Evolutionary conservation across 2,888 invertebrate genomes (phyloP), one percentile per base, ranked within the genome.

Genomic region (Drosophila trichaetosa): DNA sequence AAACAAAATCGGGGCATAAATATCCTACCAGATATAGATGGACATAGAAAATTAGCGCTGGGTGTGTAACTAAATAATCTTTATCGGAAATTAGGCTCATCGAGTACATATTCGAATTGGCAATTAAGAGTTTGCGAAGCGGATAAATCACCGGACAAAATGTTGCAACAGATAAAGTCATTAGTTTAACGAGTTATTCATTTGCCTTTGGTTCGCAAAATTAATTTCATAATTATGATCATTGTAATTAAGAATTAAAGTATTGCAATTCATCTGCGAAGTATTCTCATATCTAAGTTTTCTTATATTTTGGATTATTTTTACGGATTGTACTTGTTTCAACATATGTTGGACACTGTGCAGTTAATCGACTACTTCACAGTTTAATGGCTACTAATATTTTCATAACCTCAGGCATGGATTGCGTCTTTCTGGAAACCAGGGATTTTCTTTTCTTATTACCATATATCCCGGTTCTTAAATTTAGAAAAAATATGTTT

Each of bases 31-130:
- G 56, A 53, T 61, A 62, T 54, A 52, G 29, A 56, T 52, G 72
- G 46, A 67, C 59, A 53, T 56, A 60, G 46, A 38, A 76, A 76
- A 67, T 67, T 57, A 77, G 63, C 49, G 33, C 48, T 59, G 78
- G 52, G 76, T 61, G 76, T 74, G 70, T 64, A 61, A 61, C 79
- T 64, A 74, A 78, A 79, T 78, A 79, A 78, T 78, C 77, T 67
- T 78, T 61, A 79, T 74, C 79, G 67, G 61, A 78, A 79, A 78
- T 77, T 59, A 74, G 67, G 79, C 79, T 74, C 70, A 74, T 74
- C 63, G 58, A 70, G 79, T 78, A 75, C 77, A 79, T 51, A 70
- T 70, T 61, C 64, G 70, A 61, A 79, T 64, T 63, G 75, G 53
- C 79, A 79, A 79, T 79, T 74, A 78, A 79, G 66, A 54, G 33